Conservation (phyloP, 1,140 invertebrate species). For the Eufriesea mexicana region DNA sequence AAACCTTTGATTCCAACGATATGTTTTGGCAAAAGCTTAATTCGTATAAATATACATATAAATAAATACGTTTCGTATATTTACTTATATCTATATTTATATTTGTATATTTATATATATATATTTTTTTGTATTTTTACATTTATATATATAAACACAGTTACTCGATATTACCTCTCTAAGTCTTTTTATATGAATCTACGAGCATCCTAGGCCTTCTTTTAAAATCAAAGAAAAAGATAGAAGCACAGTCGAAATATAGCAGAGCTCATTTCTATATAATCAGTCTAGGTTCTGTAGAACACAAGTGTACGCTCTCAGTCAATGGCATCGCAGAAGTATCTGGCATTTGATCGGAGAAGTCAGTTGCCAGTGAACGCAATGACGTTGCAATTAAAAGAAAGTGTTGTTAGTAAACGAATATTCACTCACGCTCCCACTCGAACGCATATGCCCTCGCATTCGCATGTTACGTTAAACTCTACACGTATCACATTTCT, state of each 20-base stretch:
- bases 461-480: conserved; percentile 57
- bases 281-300: conserved; percentile 36
- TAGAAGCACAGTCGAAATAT: conserved; percentile 54
- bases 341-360: conserved; percentile 5
- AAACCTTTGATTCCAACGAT: conserved; percentile 62
- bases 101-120: not conserved
- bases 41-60: not conserved
- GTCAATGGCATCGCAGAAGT: conserved; percentile 45
- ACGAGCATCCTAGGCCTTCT: conserved; percentile 79
- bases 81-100: not conserved
- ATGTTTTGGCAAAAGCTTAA: conserved; percentile 42
- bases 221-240: conserved; percentile 46
- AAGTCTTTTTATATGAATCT: conserved; percentile 67
- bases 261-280: conserved; percentile 56
- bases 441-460: conserved; percentile 19
- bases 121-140: not conserved
- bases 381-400: conserved; percentile 39
- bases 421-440: conserved; percentile 30
- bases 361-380: conserved; percentile 35
- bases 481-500: conserved; percentile 65
- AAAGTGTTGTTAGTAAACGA: conserved; percentile 46
- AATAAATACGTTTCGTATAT: not conserved
- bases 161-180: conserved; percentile 50
- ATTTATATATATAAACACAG: conserved; percentile 20
- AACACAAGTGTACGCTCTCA: conserved; percentile 41